Evolutionary conservation across 2,797 vertebrate species (phyloP).

Genomic region (Ambastaia sidthimunki): DNA sequence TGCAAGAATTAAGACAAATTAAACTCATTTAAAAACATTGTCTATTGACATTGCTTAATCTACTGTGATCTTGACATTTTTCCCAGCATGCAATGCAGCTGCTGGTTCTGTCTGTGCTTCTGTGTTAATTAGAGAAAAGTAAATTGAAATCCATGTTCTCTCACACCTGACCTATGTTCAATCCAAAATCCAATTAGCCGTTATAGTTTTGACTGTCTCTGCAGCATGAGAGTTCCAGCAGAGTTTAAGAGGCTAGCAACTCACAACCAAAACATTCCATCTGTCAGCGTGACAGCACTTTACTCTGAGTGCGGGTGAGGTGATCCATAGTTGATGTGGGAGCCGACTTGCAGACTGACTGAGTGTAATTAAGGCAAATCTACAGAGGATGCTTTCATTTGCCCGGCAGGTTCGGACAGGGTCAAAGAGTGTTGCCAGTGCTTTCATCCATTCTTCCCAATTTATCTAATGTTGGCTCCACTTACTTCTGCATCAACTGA

Average conservation of each 20-base stretch:
- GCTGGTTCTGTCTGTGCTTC: background rate
- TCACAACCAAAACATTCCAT: background rate
- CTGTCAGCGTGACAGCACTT: background rate
- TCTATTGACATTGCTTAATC: background rate
- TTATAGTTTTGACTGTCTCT: background rate
- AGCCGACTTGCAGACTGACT: constrained; percentile 18
- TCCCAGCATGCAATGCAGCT: background rate
- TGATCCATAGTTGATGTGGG: constrained; percentile 29
- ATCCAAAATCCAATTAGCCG: background rate
- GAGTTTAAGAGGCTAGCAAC: background rate
- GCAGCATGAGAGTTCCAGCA: background rate
- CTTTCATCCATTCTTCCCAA: constrained; percentile 26
- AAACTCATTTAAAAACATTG: too few species aligned
- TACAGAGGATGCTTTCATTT: background rate
- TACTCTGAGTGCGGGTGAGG: constrained; percentile 8
- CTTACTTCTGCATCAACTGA: constrained; percentile 18
- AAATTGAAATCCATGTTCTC: background rate
- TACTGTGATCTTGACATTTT: background rate
- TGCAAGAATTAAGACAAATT: too few species aligned
- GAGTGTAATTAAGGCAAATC: constrained; percentile 45
- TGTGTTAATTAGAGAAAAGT: background rate
- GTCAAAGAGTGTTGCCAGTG: constrained; percentile 34
- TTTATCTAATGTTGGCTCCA: constrained; percentile 30
- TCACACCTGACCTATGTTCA: background rate
- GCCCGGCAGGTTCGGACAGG: background rate